Evolutionary conservation across 92 coral and sea anemone species (phyloP), one percentile per base, ranked within the genome.

Genomic region (Actinernus sp.): DNA sequence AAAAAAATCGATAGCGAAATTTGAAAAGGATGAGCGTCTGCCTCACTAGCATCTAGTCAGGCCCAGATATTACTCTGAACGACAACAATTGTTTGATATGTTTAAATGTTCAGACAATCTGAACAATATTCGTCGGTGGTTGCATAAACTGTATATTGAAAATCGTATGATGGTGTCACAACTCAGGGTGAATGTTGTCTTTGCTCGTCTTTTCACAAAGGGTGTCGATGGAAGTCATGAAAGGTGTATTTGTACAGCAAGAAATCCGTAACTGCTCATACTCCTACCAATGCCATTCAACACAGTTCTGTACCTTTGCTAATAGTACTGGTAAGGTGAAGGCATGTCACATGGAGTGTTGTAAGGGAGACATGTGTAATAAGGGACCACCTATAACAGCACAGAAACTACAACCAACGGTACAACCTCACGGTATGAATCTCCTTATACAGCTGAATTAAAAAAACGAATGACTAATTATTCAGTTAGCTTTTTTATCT

Each of bases 341-440:
- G 22, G 37, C 43, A 3, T 65, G 73, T 51, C 19, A 23, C 25
- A 34, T 65, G 3, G 14, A 65, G 3, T 65, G 73, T 22, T 65
- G 73, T 30, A 16, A 38, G 3, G 73, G 73, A 56, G 63, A 56
- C 16, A 28, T 56, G 63, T 56, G 63, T 31, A 56, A 56, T 41
- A 56, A 56, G 43, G 63, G 32, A 18, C 8, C 14, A 14, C 41
- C 41, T 34, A 14, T 14, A 14, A 34, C 41, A 34, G 14, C 41
- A 34, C 6, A 6, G 14, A 6, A 6, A 34, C 41, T 14, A 34
- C 41, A 6, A 34, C 8, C 14, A 34, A 34, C 41, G 41, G 14
- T 14, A 14, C 6, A 6, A 14, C 41, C 41, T 14, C 8, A 6
- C 41, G 41, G 41, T 14, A n/a, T n/a, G n/a, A n/a, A n/a, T n/a